These are phyloP conservation scores for Nasonia giraulti DNA, from an alignment of 1,140 invertebrate genomes.

Conservation along the genomic window DNA sequence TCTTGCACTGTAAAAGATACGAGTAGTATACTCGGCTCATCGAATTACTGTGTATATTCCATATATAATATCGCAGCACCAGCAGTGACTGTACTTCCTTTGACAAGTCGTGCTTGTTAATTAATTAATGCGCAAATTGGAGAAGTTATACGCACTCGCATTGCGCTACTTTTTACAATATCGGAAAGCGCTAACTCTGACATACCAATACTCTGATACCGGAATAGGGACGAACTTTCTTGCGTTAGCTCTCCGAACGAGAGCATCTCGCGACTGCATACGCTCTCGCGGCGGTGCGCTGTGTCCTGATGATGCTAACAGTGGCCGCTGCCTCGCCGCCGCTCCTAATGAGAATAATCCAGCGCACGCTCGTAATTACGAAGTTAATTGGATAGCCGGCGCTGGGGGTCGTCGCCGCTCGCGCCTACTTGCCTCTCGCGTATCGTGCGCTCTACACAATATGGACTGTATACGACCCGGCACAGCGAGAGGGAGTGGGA, in stretches of 20 bases:
- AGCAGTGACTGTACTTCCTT: background rate
- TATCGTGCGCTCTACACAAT: too few relatives aligned
- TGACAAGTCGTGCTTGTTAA: constrained; percentile 31
- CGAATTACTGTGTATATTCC: background rate
- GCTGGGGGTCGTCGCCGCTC: background rate
- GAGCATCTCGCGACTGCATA: background rate
- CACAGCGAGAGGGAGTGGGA: background rate
- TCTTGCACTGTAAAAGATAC: background rate
- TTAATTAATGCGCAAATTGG: constrained; percentile 24
- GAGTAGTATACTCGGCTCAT: constrained; percentile 9
- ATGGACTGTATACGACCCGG: background rate
- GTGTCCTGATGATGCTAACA: background rate
- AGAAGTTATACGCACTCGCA: background rate
- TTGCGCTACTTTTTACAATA: too few relatives aligned
- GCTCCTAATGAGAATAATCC: constrained; percentile 48
- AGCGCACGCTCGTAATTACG: constrained; percentile 39
- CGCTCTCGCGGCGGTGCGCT: background rate
- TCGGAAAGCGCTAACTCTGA: too few relatives aligned
- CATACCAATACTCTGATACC: too few relatives aligned
- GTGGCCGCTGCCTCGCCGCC: background rate
- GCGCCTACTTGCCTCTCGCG: background rate
- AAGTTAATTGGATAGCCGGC: constrained; percentile 47
- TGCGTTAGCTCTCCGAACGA: too few relatives aligned
- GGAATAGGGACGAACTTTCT: too few relatives aligned
- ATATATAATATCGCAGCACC: too few relatives aligned